Base-by-base conservation (phyloP, 2,797 vertebrate genomes). In the Dipus sagitta region DNA sequence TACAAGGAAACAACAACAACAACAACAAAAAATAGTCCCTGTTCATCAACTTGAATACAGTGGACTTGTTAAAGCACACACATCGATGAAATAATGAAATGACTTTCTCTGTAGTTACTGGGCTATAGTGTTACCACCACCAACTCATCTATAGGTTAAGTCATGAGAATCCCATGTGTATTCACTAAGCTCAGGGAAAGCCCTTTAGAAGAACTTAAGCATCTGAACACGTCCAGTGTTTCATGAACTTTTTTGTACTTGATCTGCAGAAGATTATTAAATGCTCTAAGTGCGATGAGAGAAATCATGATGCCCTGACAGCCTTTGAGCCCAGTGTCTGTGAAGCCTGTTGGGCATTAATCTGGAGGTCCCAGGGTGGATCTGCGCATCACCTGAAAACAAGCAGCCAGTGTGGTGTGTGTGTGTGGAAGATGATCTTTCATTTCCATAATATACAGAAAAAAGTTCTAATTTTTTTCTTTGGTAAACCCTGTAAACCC, bases 201-300 rank as follows among this genome's bases (percentile, higher is more conserved):
- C 17, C 86, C 92, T 58, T 58, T 58, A 75, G 81, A 82, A 70
- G 47, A 87, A 92, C 47, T 32, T 23, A 60, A 88, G 42, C 74
- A 92, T 34, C 78, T 87, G 86, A 78, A 79, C 72, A 88, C 89
- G 90, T 82, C 90, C 89, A 26, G 86, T 47, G 88, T 94, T 75
- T 94, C n/a, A 79, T 26, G 71, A 92, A 90, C 38, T 83, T 52
- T 26, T 72, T 65, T 47, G 8, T 76, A n/a, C 9, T 76, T 47
- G 78, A 80, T 60, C 90, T 92, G 88, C 84, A 84, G 67, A 70
- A 88, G 58, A 34, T 86, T 91, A 42, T 68, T 84, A 47, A 67
- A 83, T 72, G 15, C 23, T 86, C 30, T 88, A 2, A 70, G 47
- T 30, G 74, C 81, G 74, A 71, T 67, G 92, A 81, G 60, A 96